Evolutionary conservation across 2,888 invertebrate species (phyloP).

Genomic region (Ophion ellenae): DNA sequence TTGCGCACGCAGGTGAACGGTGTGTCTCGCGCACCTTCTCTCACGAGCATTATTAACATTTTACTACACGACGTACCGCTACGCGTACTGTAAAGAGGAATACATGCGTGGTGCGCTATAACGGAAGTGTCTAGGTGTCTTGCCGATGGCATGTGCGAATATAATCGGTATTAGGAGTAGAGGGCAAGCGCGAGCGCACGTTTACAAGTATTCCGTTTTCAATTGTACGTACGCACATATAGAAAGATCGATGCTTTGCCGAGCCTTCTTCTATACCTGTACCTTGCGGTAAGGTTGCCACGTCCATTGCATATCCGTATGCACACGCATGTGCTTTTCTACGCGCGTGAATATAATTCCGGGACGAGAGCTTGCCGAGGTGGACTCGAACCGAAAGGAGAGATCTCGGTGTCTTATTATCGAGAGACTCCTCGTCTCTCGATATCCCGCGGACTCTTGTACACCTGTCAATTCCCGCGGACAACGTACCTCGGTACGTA

Average conservation of each 20-base stretch:
- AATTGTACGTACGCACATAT: background rate
- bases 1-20: background rate
- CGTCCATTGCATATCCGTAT: background rate
- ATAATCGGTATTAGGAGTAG: background rate
- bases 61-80: conserved; percentile 39
- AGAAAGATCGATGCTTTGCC: background rate
- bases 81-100: conserved; percentile 23
- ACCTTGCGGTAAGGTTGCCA: background rate
- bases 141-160: conserved; percentile 46
- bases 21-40: conserved; percentile 43
- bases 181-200: background rate
- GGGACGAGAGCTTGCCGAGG: background rate
- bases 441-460: background rate
- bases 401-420: conserved; percentile 28
- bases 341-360: background rate
- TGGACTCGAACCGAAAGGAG: conserved; percentile 10
- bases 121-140: conserved; percentile 56
- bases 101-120: conserved; percentile 20
- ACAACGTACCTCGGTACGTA: background rate
- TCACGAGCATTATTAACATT: conserved; percentile 41
- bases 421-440: background rate
- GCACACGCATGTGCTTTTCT: background rate
- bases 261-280: background rate
- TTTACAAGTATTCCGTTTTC: background rate
- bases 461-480: background rate